Percentiles rank a stretch among this genome's conserved stretches.
These are phyloP conservation scores for Ahaetulla prasina DNA, from an alignment of 2,113 vertebrate species.

Conservation along the genomic window DNA sequence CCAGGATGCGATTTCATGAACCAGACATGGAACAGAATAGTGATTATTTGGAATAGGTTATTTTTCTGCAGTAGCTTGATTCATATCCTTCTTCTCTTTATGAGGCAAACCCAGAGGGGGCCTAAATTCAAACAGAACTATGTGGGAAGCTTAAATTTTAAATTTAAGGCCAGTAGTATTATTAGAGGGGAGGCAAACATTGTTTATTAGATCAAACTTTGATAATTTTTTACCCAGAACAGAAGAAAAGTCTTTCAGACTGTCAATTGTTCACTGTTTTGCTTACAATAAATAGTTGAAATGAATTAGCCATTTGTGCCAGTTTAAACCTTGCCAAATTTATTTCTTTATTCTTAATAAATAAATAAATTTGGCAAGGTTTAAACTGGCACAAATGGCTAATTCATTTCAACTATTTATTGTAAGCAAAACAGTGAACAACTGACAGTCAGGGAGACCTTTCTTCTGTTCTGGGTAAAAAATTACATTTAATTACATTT, in stretches of 20 bases:
- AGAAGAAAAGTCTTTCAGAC: neutral
- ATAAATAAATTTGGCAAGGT: too few species aligned
- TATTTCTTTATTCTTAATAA: too few species aligned
- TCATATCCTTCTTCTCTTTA: neutral
- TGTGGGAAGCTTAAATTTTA: neutral
- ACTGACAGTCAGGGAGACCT: too few species aligned
- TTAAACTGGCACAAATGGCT: too few species aligned
- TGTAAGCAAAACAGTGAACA: too few species aligned
- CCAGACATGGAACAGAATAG: neutral
- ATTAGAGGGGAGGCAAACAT: neutral
- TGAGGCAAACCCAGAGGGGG: neutral
- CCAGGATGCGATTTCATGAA: neutral
- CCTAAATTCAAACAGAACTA: neutral
- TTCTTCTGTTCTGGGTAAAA: too few species aligned
- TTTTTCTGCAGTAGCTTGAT: neutral
- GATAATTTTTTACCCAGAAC: neutral
- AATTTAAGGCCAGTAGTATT: neutral
- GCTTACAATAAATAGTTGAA: neutral
- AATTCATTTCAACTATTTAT: too few species aligned
- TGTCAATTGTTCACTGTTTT: neutral
- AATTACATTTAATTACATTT: neutral
- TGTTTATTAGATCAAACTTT: neutral
- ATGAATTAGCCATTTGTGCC: neutral
- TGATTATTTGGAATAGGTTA: neutral
- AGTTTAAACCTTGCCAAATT: neutral